These are phyloP conservation scores for Ylistrum balloti DNA, from an alignment of 1,140 invertebrate species.

Conservation along the genomic window DNA sequence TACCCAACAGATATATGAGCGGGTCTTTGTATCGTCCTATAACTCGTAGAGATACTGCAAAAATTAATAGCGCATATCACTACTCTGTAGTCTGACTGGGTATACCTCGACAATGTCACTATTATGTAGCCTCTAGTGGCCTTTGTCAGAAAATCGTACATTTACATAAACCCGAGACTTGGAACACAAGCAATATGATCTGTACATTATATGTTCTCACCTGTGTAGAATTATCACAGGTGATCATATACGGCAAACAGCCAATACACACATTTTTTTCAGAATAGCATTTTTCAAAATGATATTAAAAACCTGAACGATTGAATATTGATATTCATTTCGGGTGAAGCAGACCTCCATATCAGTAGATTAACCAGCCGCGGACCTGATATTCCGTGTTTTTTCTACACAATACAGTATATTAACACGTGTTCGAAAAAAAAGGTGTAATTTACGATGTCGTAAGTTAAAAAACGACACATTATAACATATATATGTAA, in stretches of 20 bases:
- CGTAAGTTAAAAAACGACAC: too few species aligned
- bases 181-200: neutral
- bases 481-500: too few species aligned
- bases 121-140: neutral
- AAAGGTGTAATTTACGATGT: too few species aligned
- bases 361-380: too few species aligned
- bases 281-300: neutral
- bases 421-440: too few species aligned
- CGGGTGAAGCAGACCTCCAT: too few species aligned
- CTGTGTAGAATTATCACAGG: neutral
- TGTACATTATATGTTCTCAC: neutral
- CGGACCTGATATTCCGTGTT: too few species aligned
- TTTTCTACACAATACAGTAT: too few species aligned
- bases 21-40: neutral
- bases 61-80: slow-evolving; percentile 10
- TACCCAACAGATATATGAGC: neutral
- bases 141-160: slow-evolving; percentile 18
- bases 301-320: neutral
- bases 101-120: slow-evolving; percentile 18
- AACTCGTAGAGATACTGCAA: neutral
- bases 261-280: neutral
- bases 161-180: slow-evolving; percentile 21
- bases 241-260: neutral
- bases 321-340: neutral
- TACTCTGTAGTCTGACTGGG: neutral